Conservation (phyloP, 2,888 invertebrate genomes). For the Mycogona germanica region DNA sequence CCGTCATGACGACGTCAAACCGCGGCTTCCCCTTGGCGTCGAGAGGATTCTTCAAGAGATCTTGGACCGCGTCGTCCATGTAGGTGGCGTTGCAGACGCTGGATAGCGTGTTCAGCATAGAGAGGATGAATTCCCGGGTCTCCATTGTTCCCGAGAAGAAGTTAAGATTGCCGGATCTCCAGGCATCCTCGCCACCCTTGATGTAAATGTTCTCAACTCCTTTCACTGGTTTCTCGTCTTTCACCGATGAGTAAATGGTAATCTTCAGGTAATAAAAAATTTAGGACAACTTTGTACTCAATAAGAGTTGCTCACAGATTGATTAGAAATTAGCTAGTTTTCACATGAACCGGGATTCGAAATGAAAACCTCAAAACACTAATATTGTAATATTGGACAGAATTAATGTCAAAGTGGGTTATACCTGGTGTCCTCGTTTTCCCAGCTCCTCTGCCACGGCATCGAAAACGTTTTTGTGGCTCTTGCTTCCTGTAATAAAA, state of each 20-base stretch:
- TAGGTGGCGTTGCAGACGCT: background rate
- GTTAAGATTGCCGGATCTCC: too few relatives aligned
- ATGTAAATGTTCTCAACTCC: background rate
- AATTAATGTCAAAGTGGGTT: too few relatives aligned
- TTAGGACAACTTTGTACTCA: too few relatives aligned
- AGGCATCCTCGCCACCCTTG: too few relatives aligned
- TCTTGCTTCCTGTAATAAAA: background rate
- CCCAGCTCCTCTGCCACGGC: background rate
- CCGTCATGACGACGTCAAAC: background rate
- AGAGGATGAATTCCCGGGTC: too few relatives aligned
- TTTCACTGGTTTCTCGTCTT: background rate
- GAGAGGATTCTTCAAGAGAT: background rate
- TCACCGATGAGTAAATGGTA: background rate
- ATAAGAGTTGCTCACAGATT: too few relatives aligned
- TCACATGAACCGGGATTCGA: too few relatives aligned
- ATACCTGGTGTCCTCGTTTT: conserved; percentile 4
- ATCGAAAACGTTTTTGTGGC: conserved; percentile 3
- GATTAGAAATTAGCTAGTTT: too few relatives aligned
- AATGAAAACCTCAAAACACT: too few relatives aligned
- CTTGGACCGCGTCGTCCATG: background rate
- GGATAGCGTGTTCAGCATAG: background rate
- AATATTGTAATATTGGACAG: too few relatives aligned
- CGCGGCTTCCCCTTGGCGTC: background rate
- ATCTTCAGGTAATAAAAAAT: too few relatives aligned
- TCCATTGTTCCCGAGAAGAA: too few relatives aligned